A percentile compares a stretch with the other conserved stretches of the same genome.
Conservation (phyloP, 2,797 vertebrate genomes). For the Erithacus rubecula region DNA sequence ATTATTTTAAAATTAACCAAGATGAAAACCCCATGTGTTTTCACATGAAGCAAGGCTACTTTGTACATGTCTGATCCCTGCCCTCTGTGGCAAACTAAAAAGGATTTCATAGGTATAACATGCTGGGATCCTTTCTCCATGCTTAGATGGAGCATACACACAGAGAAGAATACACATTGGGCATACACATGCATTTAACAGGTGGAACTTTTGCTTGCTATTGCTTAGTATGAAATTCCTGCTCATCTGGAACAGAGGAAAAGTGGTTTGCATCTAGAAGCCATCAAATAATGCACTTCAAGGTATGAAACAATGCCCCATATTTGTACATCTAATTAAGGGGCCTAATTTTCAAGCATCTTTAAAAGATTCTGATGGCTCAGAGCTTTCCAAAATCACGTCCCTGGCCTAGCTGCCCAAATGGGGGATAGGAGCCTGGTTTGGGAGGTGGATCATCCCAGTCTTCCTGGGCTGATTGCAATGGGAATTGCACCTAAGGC, state of each 20-base stretch:
- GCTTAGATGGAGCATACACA: neutral
- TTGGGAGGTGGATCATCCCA: rapidly evolving
- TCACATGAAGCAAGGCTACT: neutral
- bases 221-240: neutral
- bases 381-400: neutral
- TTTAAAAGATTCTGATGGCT: neutral
- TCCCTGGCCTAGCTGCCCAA: neutral
- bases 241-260: neutral
- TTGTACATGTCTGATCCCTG: neutral
- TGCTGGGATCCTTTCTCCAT: rapidly evolving
- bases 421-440: neutral
- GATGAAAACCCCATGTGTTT: neutral
- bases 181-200: neutral
- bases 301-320: neutral
- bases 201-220: neutral
- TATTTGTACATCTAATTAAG: neutral
- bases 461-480: neutral
- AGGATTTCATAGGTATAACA: neutral
- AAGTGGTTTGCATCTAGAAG: neutral
- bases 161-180: neutral
- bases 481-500: neutral
- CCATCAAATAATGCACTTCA: neutral
- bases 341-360: neutral
- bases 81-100: neutral
- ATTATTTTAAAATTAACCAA: neutral